Evolutionary conservation across 2,888 invertebrate species (phyloP).

Genomic region (Eurois occulta): DNA sequence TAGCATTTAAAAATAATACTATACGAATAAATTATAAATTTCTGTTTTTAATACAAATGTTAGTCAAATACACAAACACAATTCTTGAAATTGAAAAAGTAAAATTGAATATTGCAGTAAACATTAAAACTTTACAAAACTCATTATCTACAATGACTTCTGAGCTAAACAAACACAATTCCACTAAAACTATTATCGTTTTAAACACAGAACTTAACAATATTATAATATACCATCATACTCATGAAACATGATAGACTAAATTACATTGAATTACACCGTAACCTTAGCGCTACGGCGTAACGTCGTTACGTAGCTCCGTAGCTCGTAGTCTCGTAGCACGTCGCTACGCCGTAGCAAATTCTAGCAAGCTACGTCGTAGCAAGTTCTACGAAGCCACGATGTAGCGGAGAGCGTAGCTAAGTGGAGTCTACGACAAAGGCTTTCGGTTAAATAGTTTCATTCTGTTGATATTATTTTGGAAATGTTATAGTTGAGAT

Average conservation of each 20-base stretch:
- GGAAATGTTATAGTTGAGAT: slow-evolving; percentile 45
- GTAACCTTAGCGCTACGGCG: slow-evolving; percentile 47
- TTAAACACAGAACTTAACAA: slow-evolving; percentile 39
- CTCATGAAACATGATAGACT: slow-evolving; percentile 61
- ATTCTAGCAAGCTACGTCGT: slow-evolving; percentile 36
- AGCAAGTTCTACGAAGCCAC: slow-evolving; percentile 46
- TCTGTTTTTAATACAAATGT: not conserved
- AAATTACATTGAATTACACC: slow-evolving; percentile 62
- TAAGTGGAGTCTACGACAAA: slow-evolving; percentile 63
- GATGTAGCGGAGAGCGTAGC: slow-evolving; percentile 47
- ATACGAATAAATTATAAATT: not conserved
- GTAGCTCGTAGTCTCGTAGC: slow-evolving; percentile 40
- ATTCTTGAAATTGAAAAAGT: not conserved
- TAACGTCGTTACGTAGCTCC: slow-evolving; percentile 49
- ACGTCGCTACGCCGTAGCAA: slow-evolving; percentile 9
- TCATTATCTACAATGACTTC: not conserved
- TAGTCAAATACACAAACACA: slow-evolving; percentile 2
- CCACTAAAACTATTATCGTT: not conserved
- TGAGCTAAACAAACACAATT: not conserved
- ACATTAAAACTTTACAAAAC: not conserved
- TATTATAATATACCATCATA: slow-evolving; percentile 47
- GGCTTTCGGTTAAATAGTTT: slow-evolving; percentile 64
- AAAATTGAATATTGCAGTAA: not conserved
- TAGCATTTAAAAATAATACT: not conserved
- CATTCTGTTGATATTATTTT: slow-evolving; percentile 56